phyloP scores from a whole-genome alignment of 2,797 vertebrate species.

The Centropyge bicolor region DNA sequence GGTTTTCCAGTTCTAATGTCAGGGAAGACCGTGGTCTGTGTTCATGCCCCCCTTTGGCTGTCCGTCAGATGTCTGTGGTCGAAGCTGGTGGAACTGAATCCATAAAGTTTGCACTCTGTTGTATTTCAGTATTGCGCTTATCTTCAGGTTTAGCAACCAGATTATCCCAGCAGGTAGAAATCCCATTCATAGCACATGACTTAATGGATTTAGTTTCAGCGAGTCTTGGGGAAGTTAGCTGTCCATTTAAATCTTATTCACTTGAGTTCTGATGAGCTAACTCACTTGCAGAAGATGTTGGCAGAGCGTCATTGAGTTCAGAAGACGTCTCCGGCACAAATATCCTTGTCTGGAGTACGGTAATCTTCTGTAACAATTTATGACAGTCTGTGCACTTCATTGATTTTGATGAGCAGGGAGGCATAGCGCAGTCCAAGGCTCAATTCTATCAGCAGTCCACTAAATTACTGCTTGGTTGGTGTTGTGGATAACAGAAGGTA shows the following conservation, averaged over 20 bases:
- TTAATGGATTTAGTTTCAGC: background rate
- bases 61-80: background rate
- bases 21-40: background rate
- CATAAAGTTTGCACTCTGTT: background rate
- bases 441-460: background rate
- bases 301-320: background rate
- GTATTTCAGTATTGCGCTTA: background rate
- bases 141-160: background rate
- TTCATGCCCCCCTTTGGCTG: background rate
- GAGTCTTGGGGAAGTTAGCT: background rate
- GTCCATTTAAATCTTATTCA: background rate
- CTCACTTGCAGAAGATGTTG: background rate
- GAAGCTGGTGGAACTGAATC: background rate
- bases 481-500: background rate
- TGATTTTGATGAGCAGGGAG: background rate
- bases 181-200: background rate
- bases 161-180: constrained; percentile 1
- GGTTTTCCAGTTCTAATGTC: constrained; percentile 3
- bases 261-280: background rate
- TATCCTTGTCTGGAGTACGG: background rate
- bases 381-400: background rate
- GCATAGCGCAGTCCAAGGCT: background rate
- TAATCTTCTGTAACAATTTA: background rate
- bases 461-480: background rate
- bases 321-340: background rate